A percentile compares a stretch with the other conserved stretches of the same genome.
These are phyloP conservation scores for Myanophis thanlyinensis DNA, from an alignment of 2,113 vertebrate genomes.

Conservation along the genomic window DNA sequence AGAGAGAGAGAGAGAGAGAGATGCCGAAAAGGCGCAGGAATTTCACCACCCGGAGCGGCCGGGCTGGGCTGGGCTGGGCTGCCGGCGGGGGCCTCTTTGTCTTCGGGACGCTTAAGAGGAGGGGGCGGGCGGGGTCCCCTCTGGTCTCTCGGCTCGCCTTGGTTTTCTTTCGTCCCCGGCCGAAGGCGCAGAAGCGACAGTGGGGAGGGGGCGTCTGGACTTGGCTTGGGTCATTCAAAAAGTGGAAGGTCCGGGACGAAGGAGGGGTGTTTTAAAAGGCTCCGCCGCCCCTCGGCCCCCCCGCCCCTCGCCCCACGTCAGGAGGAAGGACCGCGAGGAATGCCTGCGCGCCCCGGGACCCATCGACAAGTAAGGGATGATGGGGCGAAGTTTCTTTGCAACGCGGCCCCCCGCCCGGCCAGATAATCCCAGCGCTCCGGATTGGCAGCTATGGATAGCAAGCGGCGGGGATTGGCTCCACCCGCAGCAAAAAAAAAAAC, in stretches of 20 bases:
- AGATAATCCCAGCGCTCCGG: conserved; percentile 56
- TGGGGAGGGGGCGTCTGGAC: not conserved
- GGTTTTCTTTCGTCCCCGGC: not conserved
- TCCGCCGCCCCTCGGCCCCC: conserved; percentile 41
- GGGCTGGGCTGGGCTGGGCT: not conserved
- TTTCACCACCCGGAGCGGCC: not conserved
- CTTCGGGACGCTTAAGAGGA: not conserved
- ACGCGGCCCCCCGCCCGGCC: conserved; percentile 37
- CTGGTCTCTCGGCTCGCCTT: not conserved
- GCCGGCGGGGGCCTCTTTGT: not conserved
- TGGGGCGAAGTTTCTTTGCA: conserved; percentile 58
- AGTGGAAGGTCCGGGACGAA: conserved; percentile 18
- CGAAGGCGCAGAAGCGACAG: no score
- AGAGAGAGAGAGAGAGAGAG: no score
- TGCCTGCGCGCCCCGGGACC: conserved; percentile 71
- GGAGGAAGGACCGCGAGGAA: conserved; percentile 79
- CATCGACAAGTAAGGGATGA: conserved; percentile 68
- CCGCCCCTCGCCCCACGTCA: conserved; percentile 73
- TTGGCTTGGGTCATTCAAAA: not conserved
- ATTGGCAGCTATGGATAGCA: conserved; percentile 21
- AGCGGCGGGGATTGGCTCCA: not conserved
- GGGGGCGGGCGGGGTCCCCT: not conserved
- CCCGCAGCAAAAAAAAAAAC: no score
- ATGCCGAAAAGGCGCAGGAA: not conserved
- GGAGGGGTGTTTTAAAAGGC: conserved; percentile 59